These are phyloP conservation scores for Clarias magur DNA, from an alignment of 2,113 vertebrate species.

Conservation along the genomic window DNA sequence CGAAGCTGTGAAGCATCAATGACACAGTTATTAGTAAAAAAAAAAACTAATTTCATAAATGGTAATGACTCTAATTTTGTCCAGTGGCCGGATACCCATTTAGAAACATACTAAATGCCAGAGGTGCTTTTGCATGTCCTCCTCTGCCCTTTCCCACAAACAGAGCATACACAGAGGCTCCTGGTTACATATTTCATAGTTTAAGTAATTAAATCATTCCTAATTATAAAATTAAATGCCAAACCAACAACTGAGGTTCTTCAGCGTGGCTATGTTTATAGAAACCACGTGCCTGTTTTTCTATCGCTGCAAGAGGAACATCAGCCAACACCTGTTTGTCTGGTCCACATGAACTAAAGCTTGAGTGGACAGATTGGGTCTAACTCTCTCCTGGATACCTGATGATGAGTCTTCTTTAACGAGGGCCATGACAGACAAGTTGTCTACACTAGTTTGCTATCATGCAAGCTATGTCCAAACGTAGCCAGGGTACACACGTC, in stretches of 20 bases:
- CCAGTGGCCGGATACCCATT: neutral
- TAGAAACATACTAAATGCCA: constrained; percentile 22
- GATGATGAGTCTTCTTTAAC: constrained; percentile 28
- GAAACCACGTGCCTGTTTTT: constrained; percentile 19
- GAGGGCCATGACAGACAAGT: constrained; percentile 40
- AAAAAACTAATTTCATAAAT: constrained; percentile 17
- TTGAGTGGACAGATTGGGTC: constrained; percentile 40
- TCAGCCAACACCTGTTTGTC: constrained; percentile 27
- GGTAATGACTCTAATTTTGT: constrained; percentile 6
- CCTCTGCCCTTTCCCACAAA: neutral
- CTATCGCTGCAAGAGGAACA: neutral
- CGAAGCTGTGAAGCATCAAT: neutral
- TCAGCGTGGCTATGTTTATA: neutral
- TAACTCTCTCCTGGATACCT: constrained; percentile 33
- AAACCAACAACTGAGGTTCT: neutral
- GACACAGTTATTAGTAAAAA: neutral
- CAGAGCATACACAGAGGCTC: neutral
- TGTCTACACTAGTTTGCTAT: constrained; percentile 55
- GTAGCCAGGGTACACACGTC: constrained; percentile 65
- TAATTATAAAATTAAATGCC: constrained; percentile 1
- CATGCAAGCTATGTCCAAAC: constrained; percentile 61
- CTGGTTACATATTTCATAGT: neutral
- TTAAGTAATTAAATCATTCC: constrained; percentile 20
- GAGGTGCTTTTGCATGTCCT: neutral
- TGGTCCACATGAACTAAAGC: constrained; percentile 37